Base-by-base conservation (phyloP, 1,140 invertebrate genomes). In the Eriocheir sinensis region DNA sequence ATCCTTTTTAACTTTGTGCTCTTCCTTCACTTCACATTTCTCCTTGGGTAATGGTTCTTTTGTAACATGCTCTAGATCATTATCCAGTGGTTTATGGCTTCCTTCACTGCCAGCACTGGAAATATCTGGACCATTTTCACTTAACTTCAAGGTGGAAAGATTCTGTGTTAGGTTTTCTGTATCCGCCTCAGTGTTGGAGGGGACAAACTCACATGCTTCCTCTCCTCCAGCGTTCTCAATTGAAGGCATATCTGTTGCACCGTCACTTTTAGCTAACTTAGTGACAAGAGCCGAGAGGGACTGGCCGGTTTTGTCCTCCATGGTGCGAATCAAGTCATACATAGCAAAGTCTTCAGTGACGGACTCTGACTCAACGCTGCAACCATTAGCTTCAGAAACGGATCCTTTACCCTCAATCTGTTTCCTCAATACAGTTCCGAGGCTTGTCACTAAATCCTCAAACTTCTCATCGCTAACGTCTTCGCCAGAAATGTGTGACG, bases 341-440 rank as follows among this genome's bases (percentile, higher is more conserved):
- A 95, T 89, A 27, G 93, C 94, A 38, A 89, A 83, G 79, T 96
- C 96, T 91, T 95, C 95, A 72, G 93, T 94, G 86, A 95, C 38
- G 21, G 92, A 93, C 21, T 96, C 96, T 92, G 21, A 34, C 32
- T 40, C 60, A 79, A 34, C 38, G 81, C 30, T 85, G 30, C 30
- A 3, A 86, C 93, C 90, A 96, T 94, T 40, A 95, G 21, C 79
- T 80, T 91, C 91, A 85, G 21, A 44, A n/a, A 41, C 27, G 30
- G 81, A 4, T 48, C 30, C n/a, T 27, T 48, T 89, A 17, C 60
- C 85, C 30, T 94, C 32, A 44, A 94, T 32, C 83, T 94, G 80
- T 32, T 30, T 34, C 36, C 41, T 94, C 32, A 94, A 12, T 17
- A 72, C 60, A n/a, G 90, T 41, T 86, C 90, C 94, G 38, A 94